phyloP scores from a whole-genome alignment of 2,113 vertebrate species.

The Microtus oregoni region DNA sequence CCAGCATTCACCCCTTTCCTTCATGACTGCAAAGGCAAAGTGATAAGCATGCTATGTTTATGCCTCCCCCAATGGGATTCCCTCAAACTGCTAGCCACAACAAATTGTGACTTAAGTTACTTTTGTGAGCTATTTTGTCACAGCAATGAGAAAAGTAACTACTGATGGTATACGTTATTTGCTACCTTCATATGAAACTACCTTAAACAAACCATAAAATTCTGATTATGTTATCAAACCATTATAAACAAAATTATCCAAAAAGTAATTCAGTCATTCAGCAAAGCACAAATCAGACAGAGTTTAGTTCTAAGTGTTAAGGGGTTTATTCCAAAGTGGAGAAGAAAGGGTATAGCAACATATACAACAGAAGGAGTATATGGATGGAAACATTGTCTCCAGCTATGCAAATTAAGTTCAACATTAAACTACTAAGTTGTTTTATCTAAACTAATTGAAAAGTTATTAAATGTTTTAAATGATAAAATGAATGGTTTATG shows the following conservation, averaged over 20 bases:
- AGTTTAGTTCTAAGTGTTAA: neutral
- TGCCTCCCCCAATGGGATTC: neutral
- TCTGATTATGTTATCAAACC: conserved; percentile 5
- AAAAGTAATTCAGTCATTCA: neutral
- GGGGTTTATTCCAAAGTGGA: neutral
- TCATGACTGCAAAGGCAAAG: neutral
- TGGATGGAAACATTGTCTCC: neutral
- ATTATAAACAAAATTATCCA: neutral
- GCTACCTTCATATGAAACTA: neutral
- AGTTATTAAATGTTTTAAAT: neutral
- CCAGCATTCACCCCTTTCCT: neutral
- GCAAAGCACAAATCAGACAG: neutral
- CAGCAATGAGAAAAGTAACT: neutral
- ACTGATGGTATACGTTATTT: neutral
- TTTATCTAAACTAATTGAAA: neutral
- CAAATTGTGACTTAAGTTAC: neutral
- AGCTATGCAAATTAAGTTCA: neutral
- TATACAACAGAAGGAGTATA: neutral
- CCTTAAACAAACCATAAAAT: neutral
- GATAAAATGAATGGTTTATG: neutral
- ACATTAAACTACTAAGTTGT: neutral
- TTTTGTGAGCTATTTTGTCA: neutral
- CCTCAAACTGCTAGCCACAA: neutral
- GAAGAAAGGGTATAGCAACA: neutral
- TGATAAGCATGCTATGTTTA: neutral